Percentiles rank a stretch among this genome's conserved stretches.
These are phyloP conservation scores for Hylia prasina DNA, from an alignment of 2,113 vertebrate species.

Conservation along the genomic window DNA sequence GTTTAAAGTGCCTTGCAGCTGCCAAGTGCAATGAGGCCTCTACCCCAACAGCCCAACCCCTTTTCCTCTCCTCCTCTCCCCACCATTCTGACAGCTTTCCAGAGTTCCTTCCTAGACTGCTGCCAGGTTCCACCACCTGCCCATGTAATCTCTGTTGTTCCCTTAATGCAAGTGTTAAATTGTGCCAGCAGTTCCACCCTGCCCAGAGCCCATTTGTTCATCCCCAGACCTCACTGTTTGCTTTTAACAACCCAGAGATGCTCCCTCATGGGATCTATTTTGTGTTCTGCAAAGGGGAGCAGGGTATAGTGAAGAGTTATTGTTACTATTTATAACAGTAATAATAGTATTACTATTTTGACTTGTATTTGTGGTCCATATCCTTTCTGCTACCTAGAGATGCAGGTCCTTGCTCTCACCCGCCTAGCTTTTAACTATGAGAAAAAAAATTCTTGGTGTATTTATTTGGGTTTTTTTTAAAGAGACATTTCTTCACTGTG, in stretches of 20 bases:
- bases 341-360: background rate
- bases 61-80: background rate
- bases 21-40: background rate
- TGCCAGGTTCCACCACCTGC: background rate
- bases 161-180: background rate
- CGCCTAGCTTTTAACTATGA: background rate
- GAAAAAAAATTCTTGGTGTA: background rate
- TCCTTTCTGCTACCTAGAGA: background rate
- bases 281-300: background rate
- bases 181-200: background rate
- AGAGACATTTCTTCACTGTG: background rate
- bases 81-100: background rate
- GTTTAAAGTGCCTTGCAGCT: background rate
- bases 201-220: background rate
- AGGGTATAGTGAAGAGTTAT: background rate
- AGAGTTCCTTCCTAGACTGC: background rate
- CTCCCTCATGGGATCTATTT: background rate
- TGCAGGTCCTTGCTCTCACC: background rate
- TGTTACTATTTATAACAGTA: background rate
- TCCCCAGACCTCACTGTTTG: background rate
- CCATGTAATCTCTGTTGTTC: background rate
- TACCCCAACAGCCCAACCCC: background rate
- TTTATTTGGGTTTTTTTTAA: background rate
- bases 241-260: background rate
- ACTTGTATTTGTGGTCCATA: background rate